Evolutionary conservation across 2,113 vertebrate genomes (phyloP).

Genomic region (Cyprinodon brontotheroides): DNA sequence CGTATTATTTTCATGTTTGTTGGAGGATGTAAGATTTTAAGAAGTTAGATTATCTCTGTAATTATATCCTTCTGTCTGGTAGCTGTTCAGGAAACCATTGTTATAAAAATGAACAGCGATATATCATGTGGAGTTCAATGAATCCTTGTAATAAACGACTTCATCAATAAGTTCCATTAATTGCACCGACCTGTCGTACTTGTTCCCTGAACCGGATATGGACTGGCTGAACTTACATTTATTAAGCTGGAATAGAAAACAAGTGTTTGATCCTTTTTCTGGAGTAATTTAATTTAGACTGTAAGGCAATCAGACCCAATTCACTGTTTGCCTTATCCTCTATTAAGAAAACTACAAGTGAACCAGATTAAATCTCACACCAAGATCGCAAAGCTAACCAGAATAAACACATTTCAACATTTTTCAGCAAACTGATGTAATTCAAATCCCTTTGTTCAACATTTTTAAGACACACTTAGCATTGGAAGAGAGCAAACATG

Average conservation of each 20-base stretch:
- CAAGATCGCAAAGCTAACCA: background rate
- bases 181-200: conserved; percentile 1
- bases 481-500: background rate
- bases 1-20: too few species aligned
- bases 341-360: too few species aligned
- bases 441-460: conserved; percentile 25
- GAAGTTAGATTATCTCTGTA: too few species aligned
- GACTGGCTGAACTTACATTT: background rate
- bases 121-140: too few species aligned
- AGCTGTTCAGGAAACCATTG: too few species aligned
- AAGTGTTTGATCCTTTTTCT: background rate
- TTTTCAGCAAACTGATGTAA: background rate
- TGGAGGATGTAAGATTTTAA: too few species aligned
- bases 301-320: background rate
- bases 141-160: too few species aligned
- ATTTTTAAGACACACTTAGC: conserved; percentile 1
- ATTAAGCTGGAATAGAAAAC: background rate
- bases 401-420: background rate
- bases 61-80: too few species aligned
- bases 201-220: background rate
- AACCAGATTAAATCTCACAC: background rate
- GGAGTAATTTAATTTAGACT: background rate
- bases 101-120: too few species aligned
- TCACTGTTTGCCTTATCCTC: too few species aligned
- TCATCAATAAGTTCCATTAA: background rate